Base-by-base conservation (phyloP, 2,888 invertebrate genomes). In the Mythimna albipuncta region DNA sequence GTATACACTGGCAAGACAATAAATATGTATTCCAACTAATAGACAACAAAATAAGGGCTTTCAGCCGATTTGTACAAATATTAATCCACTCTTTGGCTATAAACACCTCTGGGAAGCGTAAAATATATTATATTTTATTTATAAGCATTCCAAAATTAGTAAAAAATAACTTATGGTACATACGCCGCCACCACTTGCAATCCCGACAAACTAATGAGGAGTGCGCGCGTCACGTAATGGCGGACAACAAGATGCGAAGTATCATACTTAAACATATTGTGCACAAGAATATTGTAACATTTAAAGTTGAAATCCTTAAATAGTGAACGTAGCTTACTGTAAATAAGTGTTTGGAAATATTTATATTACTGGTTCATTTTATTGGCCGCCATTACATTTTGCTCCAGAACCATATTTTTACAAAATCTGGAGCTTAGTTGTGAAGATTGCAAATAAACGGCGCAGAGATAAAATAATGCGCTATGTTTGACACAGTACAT, bases 31-130 rank as follows among this genome's bases (percentile, higher is more conserved):
- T 85, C 79, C 83, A 89, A 89, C 87, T 89, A 90, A 90, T 86
- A 87, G 88, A 91, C 89, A 90, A 91, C 88, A 87, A 88, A 88
- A 85, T 84, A 82, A 82, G 82, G 94, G 94, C 93, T 93, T 90
- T 86, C 85, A 94, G 93, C 94, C 93, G 88, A 86, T 92, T 92
- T 93, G 93, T 93, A 93, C 94, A 91, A 84, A 86, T 87, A 87
- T 75, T 88, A 88, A 88, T 89, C 90, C 89, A 86, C 86, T 94
- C 95, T 95, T 95, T 95, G 95, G 95, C 93, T 92, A 89, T 86
- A 87, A 90, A 92, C 93, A 91, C 93, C 92, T 93, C 93, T 93
- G 90, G 85, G 92, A 94, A 95, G 95, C 95, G 93, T 94, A 91
- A 90, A 90, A 90, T 91, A 91, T 91, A 89, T 87, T 87, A 88